Conservation (phyloP, 2,797 vertebrate species). For the Macropus fuliginosus region DNA sequence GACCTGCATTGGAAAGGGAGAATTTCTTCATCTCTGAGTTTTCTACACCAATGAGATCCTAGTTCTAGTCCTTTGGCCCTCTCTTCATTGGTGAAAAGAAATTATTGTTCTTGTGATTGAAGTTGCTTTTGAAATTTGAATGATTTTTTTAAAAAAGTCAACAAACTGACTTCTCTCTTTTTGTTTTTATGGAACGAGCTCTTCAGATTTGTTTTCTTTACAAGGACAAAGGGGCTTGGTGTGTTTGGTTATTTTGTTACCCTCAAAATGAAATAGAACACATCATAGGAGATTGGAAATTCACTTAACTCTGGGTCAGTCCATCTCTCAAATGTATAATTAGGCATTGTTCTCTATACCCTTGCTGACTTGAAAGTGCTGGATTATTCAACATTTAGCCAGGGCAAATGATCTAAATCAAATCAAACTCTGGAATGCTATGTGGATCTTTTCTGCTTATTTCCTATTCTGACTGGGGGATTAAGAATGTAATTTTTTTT, state of each 20-base stretch:
- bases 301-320: slow-evolving; percentile 15
- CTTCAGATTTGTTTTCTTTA: slow-evolving; percentile 23
- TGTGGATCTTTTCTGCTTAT: slow-evolving; percentile 18
- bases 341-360: slow-evolving; percentile 47
- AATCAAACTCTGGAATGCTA: slow-evolving; percentile 46
- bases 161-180: not conserved
- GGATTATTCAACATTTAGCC: slow-evolving; percentile 46
- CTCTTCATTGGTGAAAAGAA: not conserved
- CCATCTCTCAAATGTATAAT: slow-evolving; percentile 64
- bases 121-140: not conserved
- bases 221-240: slow-evolving; percentile 17
- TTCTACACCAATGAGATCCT: not conserved
- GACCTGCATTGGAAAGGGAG: not conserved
- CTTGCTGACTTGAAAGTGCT: slow-evolving; percentile 56
- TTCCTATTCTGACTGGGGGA: slow-evolving; percentile 31
- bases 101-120: not conserved
- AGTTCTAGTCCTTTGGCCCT: not conserved
- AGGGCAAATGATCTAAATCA: slow-evolving; percentile 69
- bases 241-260: slow-evolving; percentile 30
- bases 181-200: slow-evolving; percentile 14
- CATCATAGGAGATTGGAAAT: slow-evolving; percentile 18
- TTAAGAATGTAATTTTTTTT: slow-evolving; percentile 49
- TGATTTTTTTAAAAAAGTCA: slow-evolving; percentile 5
- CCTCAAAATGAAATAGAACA: slow-evolving; percentile 38
- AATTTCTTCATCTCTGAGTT: not conserved